A percentile compares a stretch with the other conserved stretches of the same genome.
phyloP scores from a whole-genome alignment of 2,888 invertebrate species.

The Chloroclystis v-ata region DNA sequence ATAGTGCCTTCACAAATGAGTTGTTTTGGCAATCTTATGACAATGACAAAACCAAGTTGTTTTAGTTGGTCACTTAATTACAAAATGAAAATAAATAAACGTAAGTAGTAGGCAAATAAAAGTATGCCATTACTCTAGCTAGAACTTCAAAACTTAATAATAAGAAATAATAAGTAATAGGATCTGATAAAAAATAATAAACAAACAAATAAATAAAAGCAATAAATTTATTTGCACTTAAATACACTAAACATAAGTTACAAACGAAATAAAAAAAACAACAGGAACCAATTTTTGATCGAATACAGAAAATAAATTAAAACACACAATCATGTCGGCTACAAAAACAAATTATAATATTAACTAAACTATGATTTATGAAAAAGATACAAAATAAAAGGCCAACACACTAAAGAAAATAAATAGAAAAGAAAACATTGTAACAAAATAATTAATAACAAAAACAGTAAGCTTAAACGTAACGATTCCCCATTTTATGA shows the following conservation, averaged over 20 bases:
- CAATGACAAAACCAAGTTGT: too few relatives aligned
- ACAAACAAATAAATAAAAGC: conserved; percentile 58
- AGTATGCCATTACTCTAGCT: too few relatives aligned
- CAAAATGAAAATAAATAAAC: too few relatives aligned
- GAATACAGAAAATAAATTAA: conserved; percentile 45
- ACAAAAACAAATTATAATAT: conserved; percentile 46
- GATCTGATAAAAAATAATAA: conserved; percentile 47
- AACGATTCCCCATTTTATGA: conserved; percentile 71
- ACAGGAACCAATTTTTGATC: conserved; percentile 65
- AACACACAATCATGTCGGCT: conserved; percentile 36
- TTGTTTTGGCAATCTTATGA: too few relatives aligned
- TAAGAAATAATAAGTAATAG: too few relatives aligned
- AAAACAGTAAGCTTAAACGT: conserved; percentile 73
- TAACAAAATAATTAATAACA: conserved; percentile 74
- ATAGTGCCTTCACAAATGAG: too few relatives aligned
- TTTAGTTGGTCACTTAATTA: too few relatives aligned
- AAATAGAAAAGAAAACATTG: conserved; percentile 56
- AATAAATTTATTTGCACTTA: conserved; percentile 74
- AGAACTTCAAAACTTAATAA: too few relatives aligned
- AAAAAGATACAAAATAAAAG: conserved; percentile 34
- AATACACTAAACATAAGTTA: conserved; percentile 63
- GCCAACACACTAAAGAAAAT: conserved; percentile 57
- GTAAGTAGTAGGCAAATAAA: too few relatives aligned
- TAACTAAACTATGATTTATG: conserved; percentile 33
- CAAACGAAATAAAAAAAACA: conserved; percentile 79